Evolutionary conservation across 2,797 vertebrate genomes (phyloP), one percentile per base, ranked within the genome.

Genomic region (Bucorvus abyssinicus): DNA sequence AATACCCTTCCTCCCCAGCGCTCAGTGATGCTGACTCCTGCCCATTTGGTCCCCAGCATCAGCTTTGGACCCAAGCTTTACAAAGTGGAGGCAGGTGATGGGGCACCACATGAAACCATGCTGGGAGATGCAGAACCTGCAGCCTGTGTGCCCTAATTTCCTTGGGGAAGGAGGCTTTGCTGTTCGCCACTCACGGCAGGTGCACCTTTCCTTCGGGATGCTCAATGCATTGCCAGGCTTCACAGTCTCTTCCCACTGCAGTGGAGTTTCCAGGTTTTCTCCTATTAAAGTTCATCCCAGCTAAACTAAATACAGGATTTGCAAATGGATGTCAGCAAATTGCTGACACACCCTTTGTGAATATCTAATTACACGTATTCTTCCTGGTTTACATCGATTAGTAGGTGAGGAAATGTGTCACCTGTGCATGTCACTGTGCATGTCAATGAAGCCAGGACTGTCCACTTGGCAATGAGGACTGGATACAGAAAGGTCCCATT

Each of bases 111-210:
- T n/a, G 67, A 61, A 87, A 59, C 16, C 6, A 11, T 63, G 18
- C 65, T 81, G 67, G 32, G 52, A 89, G 26, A 42, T 65, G 59
- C 6, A 2, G 18, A 38, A 57, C 12, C 19, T 1, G 0, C 36
- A 67, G n/a, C 15, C 21, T 24, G 1, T 23, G 52, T 70, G 12
- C n/a, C 22, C 60, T 9, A 21, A 22, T 63, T 89, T 24, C 19
- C 8, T 2, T 5, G 3, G 53, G 38, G 34, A 77, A 80, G n/a
- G 56, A 61, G 19, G 12, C 10, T 71, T 7, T 73, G 56, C 52
- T 0, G 0, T 40, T 60, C 65, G 10, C 27, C 57, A 8, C 52
- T 40, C 15, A 0, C 27, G 79, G 63, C 45, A 55, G 34, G 12
- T 42, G 23, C 2, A 6, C 27, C 40, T 67, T 80, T 67, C 69